A percentile compares a stretch with the other conserved stretches of the same genome.
These are phyloP conservation scores for Phocoena phocoena DNA, from an alignment of 2,113 vertebrate genomes.

Conservation along the genomic window DNA sequence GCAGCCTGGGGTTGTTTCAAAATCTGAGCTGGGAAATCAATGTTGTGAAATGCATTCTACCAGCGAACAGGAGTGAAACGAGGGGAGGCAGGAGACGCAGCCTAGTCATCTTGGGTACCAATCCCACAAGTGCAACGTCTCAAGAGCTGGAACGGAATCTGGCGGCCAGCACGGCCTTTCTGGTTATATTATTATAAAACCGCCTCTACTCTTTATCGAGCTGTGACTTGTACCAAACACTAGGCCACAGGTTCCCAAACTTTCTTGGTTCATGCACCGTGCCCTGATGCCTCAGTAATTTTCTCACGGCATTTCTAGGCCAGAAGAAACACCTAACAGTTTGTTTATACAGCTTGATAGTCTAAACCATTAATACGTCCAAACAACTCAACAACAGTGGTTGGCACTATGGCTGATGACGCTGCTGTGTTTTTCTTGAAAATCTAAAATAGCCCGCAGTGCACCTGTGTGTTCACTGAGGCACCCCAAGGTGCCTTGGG, in stretches of 20 bases:
- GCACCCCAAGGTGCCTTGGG: rapidly evolving
- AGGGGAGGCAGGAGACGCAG: not conserved
- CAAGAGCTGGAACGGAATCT: not conserved
- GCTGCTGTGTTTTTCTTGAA: not conserved
- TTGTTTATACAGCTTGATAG: rapidly evolving
- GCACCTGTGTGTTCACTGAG: not conserved
- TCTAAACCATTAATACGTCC: not conserved
- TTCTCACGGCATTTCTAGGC: not conserved
- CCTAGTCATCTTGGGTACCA: rapidly evolving
- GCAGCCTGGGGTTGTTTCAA: not conserved
- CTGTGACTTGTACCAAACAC: not conserved
- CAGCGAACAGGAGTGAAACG: not conserved
- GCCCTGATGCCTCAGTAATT: too few species aligned
- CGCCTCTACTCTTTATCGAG: rapidly evolving
- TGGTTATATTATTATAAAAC: rapidly evolving
- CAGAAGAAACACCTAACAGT: not conserved
- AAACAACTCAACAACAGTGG: not conserved
- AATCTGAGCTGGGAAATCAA: not conserved
- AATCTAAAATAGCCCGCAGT: too few species aligned
- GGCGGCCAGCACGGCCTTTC: not conserved
- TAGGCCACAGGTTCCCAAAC: not conserved
- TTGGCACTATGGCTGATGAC: not conserved
- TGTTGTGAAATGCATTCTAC: not conserved
- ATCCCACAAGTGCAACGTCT: rapidly evolving
- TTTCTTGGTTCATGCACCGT: rapidly evolving